Percentiles rank a stretch among this genome's conserved stretches.
phyloP scores from a whole-genome alignment of 1,140 invertebrate species.

The Galleria mellonella region DNA sequence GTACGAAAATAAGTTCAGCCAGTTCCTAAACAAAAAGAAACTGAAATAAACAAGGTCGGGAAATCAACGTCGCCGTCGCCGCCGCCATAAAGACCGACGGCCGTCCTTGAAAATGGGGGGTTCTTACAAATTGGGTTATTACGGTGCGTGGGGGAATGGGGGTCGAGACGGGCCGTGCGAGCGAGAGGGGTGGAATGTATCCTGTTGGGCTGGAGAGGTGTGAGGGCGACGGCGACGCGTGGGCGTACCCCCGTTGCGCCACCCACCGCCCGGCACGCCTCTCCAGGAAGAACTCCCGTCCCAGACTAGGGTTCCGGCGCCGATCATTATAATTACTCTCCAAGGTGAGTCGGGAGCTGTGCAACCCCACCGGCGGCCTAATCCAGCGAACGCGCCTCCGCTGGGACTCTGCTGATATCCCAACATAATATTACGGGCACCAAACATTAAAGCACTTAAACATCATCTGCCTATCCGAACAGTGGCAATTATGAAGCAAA shows the following conservation, averaged over 20 bases:
- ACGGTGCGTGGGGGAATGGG: slow-evolving; percentile 60
- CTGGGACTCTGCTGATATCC: slow-evolving; percentile 41
- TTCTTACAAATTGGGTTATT: slow-evolving; percentile 74
- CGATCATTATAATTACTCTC: slow-evolving; percentile 74
- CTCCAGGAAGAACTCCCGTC: slow-evolving; percentile 64
- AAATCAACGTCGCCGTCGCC: slow-evolving; percentile 68
- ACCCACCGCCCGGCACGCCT: slow-evolving; percentile 60
- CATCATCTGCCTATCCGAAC: slow-evolving; percentile 38
- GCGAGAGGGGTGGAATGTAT: slow-evolving; percentile 15
- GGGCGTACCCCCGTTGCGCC: slow-evolving; percentile 62
- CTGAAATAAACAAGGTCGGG: slow-evolving; percentile 72
- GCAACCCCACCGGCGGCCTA: slow-evolving; percentile 51
- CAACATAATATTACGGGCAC: slow-evolving; percentile 42
- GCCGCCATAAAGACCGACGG: slow-evolving; percentile 71
- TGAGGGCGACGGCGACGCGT: slow-evolving; percentile 39
- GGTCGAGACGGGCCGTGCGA: slow-evolving; percentile 48
- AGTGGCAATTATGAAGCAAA: slow-evolving; percentile 48
- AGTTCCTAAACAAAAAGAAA: slow-evolving; percentile 73
- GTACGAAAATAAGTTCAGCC: slow-evolving; percentile 65
- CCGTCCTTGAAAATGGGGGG: slow-evolving; percentile 72
- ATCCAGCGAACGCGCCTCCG: slow-evolving; percentile 49
- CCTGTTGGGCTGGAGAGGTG: slow-evolving; percentile 5
- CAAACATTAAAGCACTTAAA: slow-evolving; percentile 47
- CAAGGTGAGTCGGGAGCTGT: slow-evolving; percentile 66
- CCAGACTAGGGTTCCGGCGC: slow-evolving; percentile 69